Percentiles rank a stretch among this genome's conserved stretches.
Conservation (phyloP, 1,140 invertebrate genomes). For the Nymphalis io region DNA sequence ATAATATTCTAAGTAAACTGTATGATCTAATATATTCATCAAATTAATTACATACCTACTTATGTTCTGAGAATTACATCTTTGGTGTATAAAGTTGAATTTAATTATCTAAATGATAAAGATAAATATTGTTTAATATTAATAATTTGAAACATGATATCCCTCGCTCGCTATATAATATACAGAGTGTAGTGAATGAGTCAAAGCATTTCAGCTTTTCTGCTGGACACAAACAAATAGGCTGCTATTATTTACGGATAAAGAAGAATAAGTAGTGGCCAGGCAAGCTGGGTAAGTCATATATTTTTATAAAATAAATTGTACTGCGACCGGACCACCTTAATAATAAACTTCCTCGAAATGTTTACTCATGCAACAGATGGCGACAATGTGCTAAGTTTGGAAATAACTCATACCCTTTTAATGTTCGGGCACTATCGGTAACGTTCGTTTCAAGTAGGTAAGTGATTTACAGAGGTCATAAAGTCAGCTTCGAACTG, state of each 20-base stretch:
- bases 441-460: constrained; percentile 63
- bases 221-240: constrained; percentile 28
- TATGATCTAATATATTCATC: no score
- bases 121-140: background rate
- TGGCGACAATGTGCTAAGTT: constrained; percentile 72
- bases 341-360: constrained; percentile 58
- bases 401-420: constrained; percentile 72
- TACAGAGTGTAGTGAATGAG: constrained; percentile 15
- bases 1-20: no score
- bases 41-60: no score
- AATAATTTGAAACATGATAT: background rate
- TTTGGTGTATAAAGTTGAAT: no score
- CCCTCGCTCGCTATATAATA: constrained; percentile 8
- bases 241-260: constrained; percentile 27
- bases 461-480: constrained; percentile 65
- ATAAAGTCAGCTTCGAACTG: constrained; percentile 56
- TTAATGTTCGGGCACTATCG: constrained; percentile 69
- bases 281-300: constrained; percentile 9
- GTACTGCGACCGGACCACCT: constrained; percentile 47
- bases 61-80: no score
- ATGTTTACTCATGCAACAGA: constrained; percentile 57
- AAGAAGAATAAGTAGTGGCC: constrained; percentile 23
- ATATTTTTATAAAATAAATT: constrained; percentile 36
- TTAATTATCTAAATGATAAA: no score
- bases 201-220: constrained; percentile 17